phyloP scores from a whole-genome alignment of 2,888 invertebrate genomes.

The Trissolcus brochymenae region DNA sequence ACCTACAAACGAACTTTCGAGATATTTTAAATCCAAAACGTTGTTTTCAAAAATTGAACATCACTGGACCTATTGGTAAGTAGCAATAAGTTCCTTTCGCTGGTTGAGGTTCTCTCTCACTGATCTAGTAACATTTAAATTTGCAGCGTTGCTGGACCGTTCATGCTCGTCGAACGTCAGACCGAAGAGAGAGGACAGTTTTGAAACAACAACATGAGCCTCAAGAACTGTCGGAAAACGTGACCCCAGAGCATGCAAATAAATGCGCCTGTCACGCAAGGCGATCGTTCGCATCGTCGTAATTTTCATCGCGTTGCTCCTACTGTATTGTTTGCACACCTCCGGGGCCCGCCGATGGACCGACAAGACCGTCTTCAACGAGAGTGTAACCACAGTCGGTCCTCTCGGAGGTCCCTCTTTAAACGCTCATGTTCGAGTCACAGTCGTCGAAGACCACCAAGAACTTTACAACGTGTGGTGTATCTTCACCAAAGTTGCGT shows the following conservation, averaged over 20 bases:
- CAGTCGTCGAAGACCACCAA: too few species aligned
- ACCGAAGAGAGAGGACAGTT: background rate
- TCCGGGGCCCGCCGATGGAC: slow-evolving; percentile 63
- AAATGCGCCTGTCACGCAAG: slow-evolving; percentile 74
- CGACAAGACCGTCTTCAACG: slow-evolving; percentile 16
- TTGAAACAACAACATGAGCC: slow-evolving; percentile 2
- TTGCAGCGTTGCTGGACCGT: background rate
- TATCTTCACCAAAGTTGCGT: slow-evolving; percentile 79
- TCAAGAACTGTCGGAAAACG: background rate
- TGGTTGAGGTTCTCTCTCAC: too few species aligned
- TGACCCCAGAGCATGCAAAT: slow-evolving; percentile 22
- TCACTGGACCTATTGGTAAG: too few species aligned
- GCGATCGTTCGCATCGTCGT: slow-evolving; percentile 68
- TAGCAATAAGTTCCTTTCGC: too few species aligned
- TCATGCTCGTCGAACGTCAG: background rate
- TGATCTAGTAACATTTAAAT: too few species aligned
- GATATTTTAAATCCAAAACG: too few species aligned
- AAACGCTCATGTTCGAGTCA: background rate
- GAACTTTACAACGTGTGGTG: slow-evolving; percentile 78
- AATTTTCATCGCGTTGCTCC: slow-evolving; percentile 65
- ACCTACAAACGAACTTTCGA: too few species aligned
- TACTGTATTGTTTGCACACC: slow-evolving; percentile 71
- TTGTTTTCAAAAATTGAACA: too few species aligned
- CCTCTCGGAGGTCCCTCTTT: background rate
- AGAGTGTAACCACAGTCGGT: slow-evolving; percentile 11